phyloP scores from a whole-genome alignment of 2,888 invertebrate genomes.

The Oegoconia quadripuncta region DNA sequence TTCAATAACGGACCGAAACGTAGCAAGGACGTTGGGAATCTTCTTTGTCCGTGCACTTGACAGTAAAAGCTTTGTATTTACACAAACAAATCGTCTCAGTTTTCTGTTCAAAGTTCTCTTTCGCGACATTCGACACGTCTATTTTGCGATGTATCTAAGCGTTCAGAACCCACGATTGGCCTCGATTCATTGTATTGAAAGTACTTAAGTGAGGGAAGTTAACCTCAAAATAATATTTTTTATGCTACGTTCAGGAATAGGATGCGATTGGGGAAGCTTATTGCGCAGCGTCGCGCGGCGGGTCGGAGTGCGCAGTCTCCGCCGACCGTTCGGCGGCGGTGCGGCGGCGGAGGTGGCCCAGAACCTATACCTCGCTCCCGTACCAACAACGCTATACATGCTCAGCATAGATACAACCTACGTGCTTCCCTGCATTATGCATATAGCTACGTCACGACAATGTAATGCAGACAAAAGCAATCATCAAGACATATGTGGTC shows the following conservation, averaged over 20 bases:
- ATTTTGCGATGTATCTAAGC: slow-evolving; percentile 38
- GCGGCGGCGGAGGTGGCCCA: slow-evolving; percentile 18
- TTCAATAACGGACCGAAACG: slow-evolving; percentile 46
- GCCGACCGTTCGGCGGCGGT: slow-evolving; percentile 46
- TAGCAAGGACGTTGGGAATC: slow-evolving; percentile 50
- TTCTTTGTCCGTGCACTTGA: slow-evolving; percentile 78
- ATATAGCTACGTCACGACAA: slow-evolving; percentile 19
- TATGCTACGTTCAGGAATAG: slow-evolving; percentile 68
- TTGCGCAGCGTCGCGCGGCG: slow-evolving; percentile 50
- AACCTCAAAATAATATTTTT: slow-evolving; percentile 77
- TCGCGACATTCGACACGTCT: slow-evolving; percentile 73
- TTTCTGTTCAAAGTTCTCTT: slow-evolving; percentile 68
- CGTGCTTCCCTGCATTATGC: slow-evolving; percentile 12
- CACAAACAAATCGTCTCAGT: slow-evolving; percentile 76
- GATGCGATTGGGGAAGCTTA: slow-evolving; percentile 59
- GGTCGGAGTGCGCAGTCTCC: slow-evolving; percentile 49
- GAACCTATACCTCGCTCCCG: slow-evolving; percentile 26
- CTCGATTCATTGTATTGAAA: slow-evolving; percentile 49
- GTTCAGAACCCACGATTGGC: slow-evolving; percentile 39
- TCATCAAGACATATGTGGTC: slow-evolving; percentile 21
- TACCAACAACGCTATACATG: slow-evolving; percentile 19
- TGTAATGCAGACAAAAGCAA: slow-evolving; percentile 23
- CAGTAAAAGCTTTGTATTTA: slow-evolving; percentile 76
- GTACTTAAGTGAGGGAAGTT: slow-evolving; percentile 49
- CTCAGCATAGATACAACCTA: slow-evolving; percentile 13